These are phyloP conservation scores for Cyprinodon tularosa DNA, from an alignment of 2,113 vertebrate species.

Conservation along the genomic window DNA sequence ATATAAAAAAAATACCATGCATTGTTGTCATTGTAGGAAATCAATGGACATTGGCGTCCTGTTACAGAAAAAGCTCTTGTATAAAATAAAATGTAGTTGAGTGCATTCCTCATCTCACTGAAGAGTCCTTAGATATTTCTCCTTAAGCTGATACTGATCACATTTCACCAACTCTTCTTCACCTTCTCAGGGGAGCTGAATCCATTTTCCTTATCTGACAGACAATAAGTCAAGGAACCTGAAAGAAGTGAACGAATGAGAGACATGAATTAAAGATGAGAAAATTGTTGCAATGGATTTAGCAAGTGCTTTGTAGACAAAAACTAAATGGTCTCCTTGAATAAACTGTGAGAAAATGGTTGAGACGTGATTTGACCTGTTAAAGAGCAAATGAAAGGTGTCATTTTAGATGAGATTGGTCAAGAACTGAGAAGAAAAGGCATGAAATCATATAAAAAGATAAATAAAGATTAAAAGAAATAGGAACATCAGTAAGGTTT, in stretches of 20 bases:
- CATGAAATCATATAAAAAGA: not conserved
- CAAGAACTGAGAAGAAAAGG: not conserved
- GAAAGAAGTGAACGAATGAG: slow-evolving; percentile 22
- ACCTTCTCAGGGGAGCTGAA: slow-evolving; percentile 34
- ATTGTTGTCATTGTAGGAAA: too few species aligned
- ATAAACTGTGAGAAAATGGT: slow-evolving; percentile 21
- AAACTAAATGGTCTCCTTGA: slow-evolving; percentile 19
- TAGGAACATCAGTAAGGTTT: not conserved
- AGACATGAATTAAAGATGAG: slow-evolving; percentile 50
- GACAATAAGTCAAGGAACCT: slow-evolving; percentile 1
- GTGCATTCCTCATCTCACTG: not conserved
- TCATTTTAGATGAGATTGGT: not conserved
- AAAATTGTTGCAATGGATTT: slow-evolving; percentile 23
- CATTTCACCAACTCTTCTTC: slow-evolving; percentile 3
- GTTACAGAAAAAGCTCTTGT: not conserved
- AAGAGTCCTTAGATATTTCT: slow-evolving; percentile 4
- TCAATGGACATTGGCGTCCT: too few species aligned
- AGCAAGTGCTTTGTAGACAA: slow-evolving; percentile 12
- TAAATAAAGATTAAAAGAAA: not conserved
- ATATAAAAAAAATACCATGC: not conserved
- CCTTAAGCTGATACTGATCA: slow-evolving; percentile 6
- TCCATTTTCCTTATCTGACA: slow-evolving; percentile 44
- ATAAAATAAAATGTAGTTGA: not conserved
- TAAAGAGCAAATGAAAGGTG: slow-evolving; percentile 6
- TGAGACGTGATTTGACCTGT: slow-evolving; percentile 8